Base-by-base conservation (phyloP, 2,797 vertebrate species). In the Anableps anableps region DNA sequence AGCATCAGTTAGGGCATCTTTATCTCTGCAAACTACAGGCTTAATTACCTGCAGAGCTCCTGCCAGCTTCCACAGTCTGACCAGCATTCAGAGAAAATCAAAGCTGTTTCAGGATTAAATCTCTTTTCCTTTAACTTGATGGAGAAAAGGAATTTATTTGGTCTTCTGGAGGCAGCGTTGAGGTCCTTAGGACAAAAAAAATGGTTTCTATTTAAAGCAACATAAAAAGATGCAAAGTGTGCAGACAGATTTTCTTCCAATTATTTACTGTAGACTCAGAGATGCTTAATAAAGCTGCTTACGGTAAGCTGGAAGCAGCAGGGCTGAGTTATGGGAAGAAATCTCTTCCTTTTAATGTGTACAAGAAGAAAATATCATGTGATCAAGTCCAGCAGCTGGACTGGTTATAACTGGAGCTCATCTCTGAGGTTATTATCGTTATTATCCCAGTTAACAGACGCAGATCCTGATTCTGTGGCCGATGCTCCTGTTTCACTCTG, bases 261-360 rank as follows among this genome's bases (percentile, higher is more conserved):
- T 51, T 6, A 23, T 51, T 51, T 21, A 43, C 43, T 43, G 4
- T 10, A 23, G 48, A 21, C 50, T 51, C 50, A 51, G 48, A 50
- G 4, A 50, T 50, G 16, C 4, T 51, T 2, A 87, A 75, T 80
- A 80, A 89, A 93, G 90, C 88, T 92, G 91, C 90, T 94, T 93
- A 90, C 90, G 87, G 90, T 89, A 89, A 91, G 80, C 86, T 88
- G 86, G 79, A 89, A 82, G 77, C 73, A 70, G 84, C 78, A 19
- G 77, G 83, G 83, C 85, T 80, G 50, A 51, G 50, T 50, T 50
- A 50, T 17, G 14, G 43, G 43, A 4, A 43, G 58, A 16, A 43
- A 8, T 43, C 43, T 10, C 43, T 43, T 43, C 43, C 50, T 50
- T 87, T 75, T 48, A n/a, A 41, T 64, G 45, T 53, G 47, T 62